Evolutionary conservation across 23 tunicate species (phyloP).

Genomic region (Aplidium turbinatum): DNA sequence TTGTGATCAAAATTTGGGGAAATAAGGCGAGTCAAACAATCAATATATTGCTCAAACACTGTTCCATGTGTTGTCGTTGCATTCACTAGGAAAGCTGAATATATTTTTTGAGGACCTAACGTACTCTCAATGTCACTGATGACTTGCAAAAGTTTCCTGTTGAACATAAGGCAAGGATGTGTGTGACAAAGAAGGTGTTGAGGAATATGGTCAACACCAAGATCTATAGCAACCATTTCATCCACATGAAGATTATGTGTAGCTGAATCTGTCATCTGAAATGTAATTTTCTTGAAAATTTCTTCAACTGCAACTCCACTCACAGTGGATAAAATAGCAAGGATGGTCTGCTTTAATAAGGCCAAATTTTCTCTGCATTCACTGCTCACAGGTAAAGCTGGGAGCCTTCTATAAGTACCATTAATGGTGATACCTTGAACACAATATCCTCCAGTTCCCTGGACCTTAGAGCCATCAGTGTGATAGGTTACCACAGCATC

Average conservation of each 20-base stretch:
- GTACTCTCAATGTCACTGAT: background rate
- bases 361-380: slow-evolving; percentile 8
- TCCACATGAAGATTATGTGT: background rate
- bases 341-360: background rate
- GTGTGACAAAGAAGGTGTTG: slow-evolving; percentile 2
- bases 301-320: no score
- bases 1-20: slow-evolving; percentile 6
- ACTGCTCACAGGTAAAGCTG: background rate
- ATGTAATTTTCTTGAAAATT: background rate
- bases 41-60: slow-evolving; percentile 6
- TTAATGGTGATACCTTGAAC: slow-evolving; percentile 9
- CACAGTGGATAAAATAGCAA: no score
- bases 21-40: background rate
- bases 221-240: slow-evolving; percentile 11
- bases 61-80: background rate
- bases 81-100: background rate
- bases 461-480: background rate
- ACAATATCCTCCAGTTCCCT: background rate
- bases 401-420: slow-evolving; percentile 1
- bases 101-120: background rate
- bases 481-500: slow-evolving; percentile 7
- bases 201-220: slow-evolving; percentile 2
- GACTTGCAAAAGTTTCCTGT: background rate
- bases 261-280: background rate
- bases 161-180: slow-evolving; percentile 9